Evolutionary conservation across 2,888 invertebrate genomes (phyloP), one percentile per base, ranked within the genome.

Genomic region (Eupeodes luniger): DNA sequence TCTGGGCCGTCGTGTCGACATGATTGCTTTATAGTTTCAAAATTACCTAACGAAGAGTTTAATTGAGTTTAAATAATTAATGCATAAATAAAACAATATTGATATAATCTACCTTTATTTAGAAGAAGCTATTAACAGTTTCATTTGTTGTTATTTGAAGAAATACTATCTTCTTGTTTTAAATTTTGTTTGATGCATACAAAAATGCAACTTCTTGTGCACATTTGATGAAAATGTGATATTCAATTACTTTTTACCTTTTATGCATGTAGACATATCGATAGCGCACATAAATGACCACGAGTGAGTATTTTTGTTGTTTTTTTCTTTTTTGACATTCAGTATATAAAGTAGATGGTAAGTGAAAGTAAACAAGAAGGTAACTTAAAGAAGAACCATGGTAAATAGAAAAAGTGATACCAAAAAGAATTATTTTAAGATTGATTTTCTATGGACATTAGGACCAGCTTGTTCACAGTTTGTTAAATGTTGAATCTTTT

Each of bases 1-100:
- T 93, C 97, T 95, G 70, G 96, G 95, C 91, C 96, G 93, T 93
- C 96, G 94, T 66, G 95, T 95, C 78, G 96, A 95, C 96, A 96
- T 96, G 76, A 53, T 76, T 67, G 12, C 1, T 27, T 27, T 66
- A 55, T 19, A n/a, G 9, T 47, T 77, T 34, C 14, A 49, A 47
- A 40, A 55, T 76, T 55, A 36, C n/a, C 81, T 76, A 72, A 51
- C 6, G n/a, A 11, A 36, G n/a, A 64, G 44, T 36, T 19, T 64
- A 4, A 7, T 5, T 1, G 12, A 19, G 19, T 5, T 4, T 64
- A 27, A 47, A 47, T 27, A 1, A 47, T 27, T 27, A 0, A 27
- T 27, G 5, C 14, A 14, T 27, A 5, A 27, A 11, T 7, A 16
- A 11, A 11, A 44, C 34, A 36, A 14, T 0, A 5, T 11, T 16